phyloP scores from a whole-genome alignment of 2,797 vertebrate genomes.

The Gadopsis marmoratus region DNA sequence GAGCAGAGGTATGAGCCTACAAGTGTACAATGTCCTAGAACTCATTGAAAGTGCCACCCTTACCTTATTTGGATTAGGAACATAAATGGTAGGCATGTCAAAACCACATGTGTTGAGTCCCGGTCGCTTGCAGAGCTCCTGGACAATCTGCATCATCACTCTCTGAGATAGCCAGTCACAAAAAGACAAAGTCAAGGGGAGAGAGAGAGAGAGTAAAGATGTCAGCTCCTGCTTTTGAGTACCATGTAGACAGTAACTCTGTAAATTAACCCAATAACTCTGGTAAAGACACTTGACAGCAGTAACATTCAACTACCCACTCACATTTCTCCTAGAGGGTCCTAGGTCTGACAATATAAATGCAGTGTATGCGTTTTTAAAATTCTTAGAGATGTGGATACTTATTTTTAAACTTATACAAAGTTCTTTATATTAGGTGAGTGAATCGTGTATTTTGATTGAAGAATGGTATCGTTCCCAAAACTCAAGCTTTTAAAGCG shows the following conservation, averaged over 20 bases:
- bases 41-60: not conserved
- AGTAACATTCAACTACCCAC: constrained; percentile 6
- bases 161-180: constrained; percentile 75
- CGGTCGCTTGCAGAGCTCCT: constrained; percentile 90
- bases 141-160: constrained; percentile 93
- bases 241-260: not conserved
- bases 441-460: not conserved
- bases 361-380: not conserved
- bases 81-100: constrained; percentile 91
- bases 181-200: constrained; percentile 16
- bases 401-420: not conserved
- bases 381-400: not conserved
- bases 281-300: constrained; percentile 17
- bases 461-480: not conserved
- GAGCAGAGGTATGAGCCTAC: not conserved
- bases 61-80: constrained; percentile 89
- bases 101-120: constrained; percentile 93
- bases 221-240: not conserved
- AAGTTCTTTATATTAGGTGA: not conserved
- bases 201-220: not conserved
- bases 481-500: not conserved
- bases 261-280: not conserved
- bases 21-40: not conserved
- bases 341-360: not conserved
- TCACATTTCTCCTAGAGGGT: not conserved